Evolutionary conservation across 2,888 invertebrate genomes (phyloP).

Genomic region (Empis stercorea): DNA sequence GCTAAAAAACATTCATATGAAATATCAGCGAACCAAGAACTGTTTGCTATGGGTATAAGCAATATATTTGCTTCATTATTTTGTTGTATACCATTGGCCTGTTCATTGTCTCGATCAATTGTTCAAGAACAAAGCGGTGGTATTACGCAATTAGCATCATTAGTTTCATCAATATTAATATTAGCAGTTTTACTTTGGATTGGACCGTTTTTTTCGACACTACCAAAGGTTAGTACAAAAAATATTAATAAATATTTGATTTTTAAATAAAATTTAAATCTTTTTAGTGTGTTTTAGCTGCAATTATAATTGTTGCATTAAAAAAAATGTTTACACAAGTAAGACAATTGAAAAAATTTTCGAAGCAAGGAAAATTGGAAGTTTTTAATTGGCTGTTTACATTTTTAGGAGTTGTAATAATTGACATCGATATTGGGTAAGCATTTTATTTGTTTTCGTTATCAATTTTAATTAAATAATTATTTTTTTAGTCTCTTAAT

Average conservation of each 20-base stretch:
- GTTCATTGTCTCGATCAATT: conserved; percentile 50
- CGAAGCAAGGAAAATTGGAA: conserved; percentile 54
- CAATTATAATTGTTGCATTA: conserved; percentile 59
- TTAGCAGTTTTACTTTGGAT: conserved; percentile 63
- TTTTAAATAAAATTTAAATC: no score
- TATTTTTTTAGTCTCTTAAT: conserved; percentile 33
- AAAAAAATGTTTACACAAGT: conserved; percentile 68
- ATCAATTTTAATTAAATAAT: no score
- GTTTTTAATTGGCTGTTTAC: conserved; percentile 60
- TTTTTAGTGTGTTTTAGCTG: conserved; percentile 53
- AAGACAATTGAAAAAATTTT: conserved; percentile 49
- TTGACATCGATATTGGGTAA: conserved; percentile 68
- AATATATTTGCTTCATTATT: conserved; percentile 51
- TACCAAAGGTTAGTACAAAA: conserved; percentile 44
- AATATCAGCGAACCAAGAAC: conserved; percentile 59
- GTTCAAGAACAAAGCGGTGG: conserved; percentile 71
- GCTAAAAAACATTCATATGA: conserved; percentile 56
- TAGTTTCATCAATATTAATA: conserved; percentile 59
- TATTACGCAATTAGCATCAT: conserved; percentile 62
- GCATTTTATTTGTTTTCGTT: conserved; percentile 9
- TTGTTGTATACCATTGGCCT: conserved; percentile 52
- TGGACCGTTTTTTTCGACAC: conserved; percentile 64
- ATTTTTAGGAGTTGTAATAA: conserved; percentile 52
- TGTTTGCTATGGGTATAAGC: conserved; percentile 53
- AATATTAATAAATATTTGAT: no score